Evolutionary conservation across 2,888 invertebrate species (phyloP).

Genomic region (Carpatolechia fugitivella): DNA sequence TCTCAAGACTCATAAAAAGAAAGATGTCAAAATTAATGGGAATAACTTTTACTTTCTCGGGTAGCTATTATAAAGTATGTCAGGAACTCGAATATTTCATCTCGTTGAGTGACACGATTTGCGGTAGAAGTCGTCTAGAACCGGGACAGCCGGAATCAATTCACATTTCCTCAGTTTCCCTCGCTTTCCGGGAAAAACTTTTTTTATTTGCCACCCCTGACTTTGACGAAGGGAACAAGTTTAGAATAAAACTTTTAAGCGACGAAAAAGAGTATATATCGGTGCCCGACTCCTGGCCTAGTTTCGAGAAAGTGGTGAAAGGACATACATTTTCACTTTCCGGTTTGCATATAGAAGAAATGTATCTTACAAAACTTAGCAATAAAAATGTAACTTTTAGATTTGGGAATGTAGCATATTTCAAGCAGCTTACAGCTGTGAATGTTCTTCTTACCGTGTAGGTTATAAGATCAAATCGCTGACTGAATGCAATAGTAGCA

Average conservation of each 20-base stretch:
- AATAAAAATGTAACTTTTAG: too few species aligned
- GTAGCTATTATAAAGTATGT: slow-evolving; percentile 10
- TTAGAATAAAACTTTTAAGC: slow-evolving; percentile 52
- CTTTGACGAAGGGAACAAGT: slow-evolving; percentile 66
- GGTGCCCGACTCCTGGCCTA: slow-evolving; percentile 36
- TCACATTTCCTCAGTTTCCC: slow-evolving; percentile 45
- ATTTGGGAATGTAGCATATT: too few species aligned
- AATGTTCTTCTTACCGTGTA: too few species aligned
- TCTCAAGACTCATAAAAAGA: slow-evolving; percentile 15
- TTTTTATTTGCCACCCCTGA: slow-evolving; percentile 61
- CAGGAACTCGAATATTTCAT: slow-evolving; percentile 17
- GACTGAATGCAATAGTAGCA: too few species aligned
- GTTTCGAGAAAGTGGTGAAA: slow-evolving; percentile 24
- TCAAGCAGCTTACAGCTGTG: too few species aligned
- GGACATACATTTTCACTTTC: slow-evolving; percentile 1
- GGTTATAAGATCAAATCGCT: too few species aligned
- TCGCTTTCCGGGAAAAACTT: slow-evolving; percentile 46
- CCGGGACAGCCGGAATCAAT: slow-evolving; percentile 39
- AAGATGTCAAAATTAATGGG: slow-evolving; percentile 11
- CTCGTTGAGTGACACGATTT: slow-evolving; percentile 12
- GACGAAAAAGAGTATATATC: slow-evolving; percentile 41
- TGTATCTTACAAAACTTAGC: neutral
- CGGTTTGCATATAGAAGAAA: slow-evolving; percentile 3
- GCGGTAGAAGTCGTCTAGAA: neutral
- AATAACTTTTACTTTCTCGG: slow-evolving; percentile 10